Conservation (phyloP, 2,113 vertebrate genomes). For the Bos taurus region DNA sequence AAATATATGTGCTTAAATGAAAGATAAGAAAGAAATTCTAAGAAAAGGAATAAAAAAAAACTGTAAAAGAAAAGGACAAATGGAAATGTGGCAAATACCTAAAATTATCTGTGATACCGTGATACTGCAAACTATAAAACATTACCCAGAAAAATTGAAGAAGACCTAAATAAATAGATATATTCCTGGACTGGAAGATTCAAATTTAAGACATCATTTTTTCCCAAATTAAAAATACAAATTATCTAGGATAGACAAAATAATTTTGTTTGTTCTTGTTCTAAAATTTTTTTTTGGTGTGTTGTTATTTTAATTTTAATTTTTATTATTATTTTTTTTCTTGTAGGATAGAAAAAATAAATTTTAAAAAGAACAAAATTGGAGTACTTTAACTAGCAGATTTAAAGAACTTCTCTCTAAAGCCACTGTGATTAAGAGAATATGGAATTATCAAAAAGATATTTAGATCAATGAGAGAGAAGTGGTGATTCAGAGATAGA, state of each 20-base stretch:
- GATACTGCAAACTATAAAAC: not conserved
- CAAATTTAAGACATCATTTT: not conserved
- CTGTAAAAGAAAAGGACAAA: not conserved
- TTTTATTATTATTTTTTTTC: too few relatives aligned
- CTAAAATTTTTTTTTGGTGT: too few relatives aligned
- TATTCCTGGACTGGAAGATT: not conserved
- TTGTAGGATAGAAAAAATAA: not conserved
- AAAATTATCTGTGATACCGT: not conserved
- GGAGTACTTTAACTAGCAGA: not conserved
- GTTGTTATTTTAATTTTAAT: too few relatives aligned
- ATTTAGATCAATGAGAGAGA: not conserved
- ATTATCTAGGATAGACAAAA: not conserved
- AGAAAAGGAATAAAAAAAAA: not conserved
- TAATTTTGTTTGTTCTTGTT: not conserved
- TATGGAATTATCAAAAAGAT: not conserved
- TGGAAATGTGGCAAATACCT: not conserved
- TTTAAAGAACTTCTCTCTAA: not conserved
- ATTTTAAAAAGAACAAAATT: not conserved
- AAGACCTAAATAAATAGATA: not conserved
- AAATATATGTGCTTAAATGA: not conserved
- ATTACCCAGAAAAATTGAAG: not conserved
- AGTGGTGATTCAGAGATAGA: not conserved
- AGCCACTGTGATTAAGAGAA: not conserved
- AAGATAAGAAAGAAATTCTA: not conserved
- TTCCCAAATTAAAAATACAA: not conserved